Evolutionary conservation across 2,113 vertebrate species (phyloP), one percentile per base, ranked within the genome.

Genomic region (Delphinapterus leucas): DNA sequence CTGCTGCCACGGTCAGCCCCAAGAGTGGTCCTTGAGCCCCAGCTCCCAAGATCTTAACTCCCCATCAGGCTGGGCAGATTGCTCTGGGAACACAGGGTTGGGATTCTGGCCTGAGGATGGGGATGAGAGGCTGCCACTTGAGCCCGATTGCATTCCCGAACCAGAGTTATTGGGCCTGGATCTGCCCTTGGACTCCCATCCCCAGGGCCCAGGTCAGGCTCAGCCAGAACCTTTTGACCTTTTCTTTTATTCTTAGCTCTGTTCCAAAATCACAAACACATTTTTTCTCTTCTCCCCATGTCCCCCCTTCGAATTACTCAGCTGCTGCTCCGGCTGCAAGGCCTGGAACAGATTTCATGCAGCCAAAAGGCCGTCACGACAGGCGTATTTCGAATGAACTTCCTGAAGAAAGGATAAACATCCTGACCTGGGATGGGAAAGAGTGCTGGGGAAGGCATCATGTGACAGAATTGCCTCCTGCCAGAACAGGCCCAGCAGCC

Each of bases 391-490:
- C 98, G 91, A 47, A 97, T 97, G 98, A 98, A 98, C 98, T 98
- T 98, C 98, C 98, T 98, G 98, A 97, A 97, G 98, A 97, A 98
- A 98, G 98, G 98, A 98, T 98, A 98, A 98, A 98, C 98, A 98
- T 97, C 95, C 96, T 95, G 97, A 98, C 97, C 98, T 86, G 95
- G 97, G 98, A 94, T 98, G 96, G 98, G 90, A 97, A 96, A 88
- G 96, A 79, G 89, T 93, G 71, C 97, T 8, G 92, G 84, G 2
- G 11, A 96, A 97, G 84, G 90, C 80, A 11, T 90, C 97, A 79
- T 60, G 96, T 97, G 98, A 98, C 98, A 94, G 97, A 97, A 95
- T 90, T 93, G 96, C 97, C 97, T 61, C 73, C 58, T 65, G 63
- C 97, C 74, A 31, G 70, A 17, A 25, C 9, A 14, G 70, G 23